Evolutionary conservation across 2,888 invertebrate species (phyloP).

Genomic region (Drepanosiphum platanoidis): DNA sequence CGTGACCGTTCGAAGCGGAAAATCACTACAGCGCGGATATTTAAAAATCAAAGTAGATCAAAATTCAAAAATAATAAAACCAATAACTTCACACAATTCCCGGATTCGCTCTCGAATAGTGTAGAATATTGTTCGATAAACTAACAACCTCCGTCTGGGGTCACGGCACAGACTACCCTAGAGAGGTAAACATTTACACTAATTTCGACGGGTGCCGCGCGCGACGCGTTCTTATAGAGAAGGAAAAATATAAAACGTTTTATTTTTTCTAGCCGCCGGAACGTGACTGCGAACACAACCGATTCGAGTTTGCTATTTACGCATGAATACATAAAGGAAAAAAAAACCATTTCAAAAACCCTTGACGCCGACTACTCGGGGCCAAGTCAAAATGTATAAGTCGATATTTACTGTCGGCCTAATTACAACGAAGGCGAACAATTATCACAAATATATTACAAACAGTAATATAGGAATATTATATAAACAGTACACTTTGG

Average conservation of each 20-base stretch:
- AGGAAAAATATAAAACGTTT: constrained; percentile 34
- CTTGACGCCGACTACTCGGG: constrained; percentile 36
- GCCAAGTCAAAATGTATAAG: constrained; percentile 24
- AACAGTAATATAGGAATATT: background rate
- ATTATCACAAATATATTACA: background rate
- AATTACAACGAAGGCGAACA: background rate
- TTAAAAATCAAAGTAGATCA: background rate
- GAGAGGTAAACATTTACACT: constrained; percentile 18
- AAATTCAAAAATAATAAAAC: background rate
- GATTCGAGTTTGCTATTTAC: constrained; percentile 40
- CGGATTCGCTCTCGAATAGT: background rate
- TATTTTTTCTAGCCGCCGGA: constrained; percentile 30
- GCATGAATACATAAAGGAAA: constrained; percentile 51
- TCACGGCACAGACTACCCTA: background rate
- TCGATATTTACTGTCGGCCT: constrained; percentile 6
- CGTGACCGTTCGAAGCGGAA: background rate
- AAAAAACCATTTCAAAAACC: too few relatives aligned
- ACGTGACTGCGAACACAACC: constrained; percentile 43
- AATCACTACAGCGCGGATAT: background rate
- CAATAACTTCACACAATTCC: background rate
- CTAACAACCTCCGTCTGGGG: background rate
- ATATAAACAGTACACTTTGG: background rate
- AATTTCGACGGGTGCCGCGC: background rate
- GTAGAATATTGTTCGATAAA: background rate
- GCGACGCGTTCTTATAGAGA: background rate